Conservation (phyloP, 2,113 vertebrate species). For the Tautogolabrus adspersus region DNA sequence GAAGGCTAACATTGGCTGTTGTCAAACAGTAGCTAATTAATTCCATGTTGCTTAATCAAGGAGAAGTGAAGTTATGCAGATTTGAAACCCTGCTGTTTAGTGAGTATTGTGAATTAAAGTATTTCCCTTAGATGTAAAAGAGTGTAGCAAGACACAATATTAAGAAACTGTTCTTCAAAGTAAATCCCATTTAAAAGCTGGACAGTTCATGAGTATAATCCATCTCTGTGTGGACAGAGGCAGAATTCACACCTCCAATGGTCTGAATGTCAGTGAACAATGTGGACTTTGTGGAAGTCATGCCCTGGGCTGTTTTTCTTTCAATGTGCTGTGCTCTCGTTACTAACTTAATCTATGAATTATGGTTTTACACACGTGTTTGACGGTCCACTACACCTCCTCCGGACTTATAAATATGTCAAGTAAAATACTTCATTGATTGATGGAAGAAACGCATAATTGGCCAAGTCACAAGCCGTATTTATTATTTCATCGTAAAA, state of each 20-base stretch:
- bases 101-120: background rate
- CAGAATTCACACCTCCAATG: slow-evolving; percentile 59
- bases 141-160: background rate
- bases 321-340: slow-evolving; percentile 56
- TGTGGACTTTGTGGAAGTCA: slow-evolving; percentile 63
- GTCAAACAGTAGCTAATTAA: too few species aligned
- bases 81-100: background rate
- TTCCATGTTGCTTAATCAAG: too few species aligned
- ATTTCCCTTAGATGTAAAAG: background rate
- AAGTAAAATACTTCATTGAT: slow-evolving; percentile 58
- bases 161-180: slow-evolving; percentile 21
- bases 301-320: slow-evolving; percentile 68
- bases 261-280: slow-evolving; percentile 70
- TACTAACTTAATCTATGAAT: slow-evolving; percentile 71
- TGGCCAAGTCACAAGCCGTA: slow-evolving; percentile 31
- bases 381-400: slow-evolving; percentile 59
- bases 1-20: too few species aligned
- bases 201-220: slow-evolving; percentile 24
- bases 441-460: slow-evolving; percentile 61
- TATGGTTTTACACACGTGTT: slow-evolving; percentile 66
- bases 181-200: slow-evolving; percentile 9
- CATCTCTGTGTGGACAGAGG: slow-evolving; percentile 13
- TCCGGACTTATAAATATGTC: slow-evolving; percentile 75
- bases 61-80: background rate
- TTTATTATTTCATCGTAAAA: slow-evolving; percentile 57